These are phyloP conservation scores for Rhopalosiphum nymphaeae DNA, from an alignment of 2,888 invertebrate species.

Conservation along the genomic window DNA sequence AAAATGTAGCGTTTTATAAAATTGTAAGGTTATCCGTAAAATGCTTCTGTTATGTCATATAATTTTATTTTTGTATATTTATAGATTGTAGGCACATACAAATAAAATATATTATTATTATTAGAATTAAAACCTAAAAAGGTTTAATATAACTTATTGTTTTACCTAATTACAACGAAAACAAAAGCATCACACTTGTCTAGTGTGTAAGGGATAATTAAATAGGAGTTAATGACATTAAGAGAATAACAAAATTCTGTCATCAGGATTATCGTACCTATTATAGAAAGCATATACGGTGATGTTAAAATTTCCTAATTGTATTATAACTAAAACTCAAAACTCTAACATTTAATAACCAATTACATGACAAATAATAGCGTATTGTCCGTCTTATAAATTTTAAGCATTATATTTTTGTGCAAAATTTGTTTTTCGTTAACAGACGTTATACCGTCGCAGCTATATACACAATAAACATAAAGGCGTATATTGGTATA, in stretches of 20 bases:
- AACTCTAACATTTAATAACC: neutral
- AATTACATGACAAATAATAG: neutral
- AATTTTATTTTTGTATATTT: too few relatives aligned
- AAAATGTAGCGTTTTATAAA: neutral
- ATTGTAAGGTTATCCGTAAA: neutral
- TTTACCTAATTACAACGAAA: neutral
- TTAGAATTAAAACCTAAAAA: neutral
- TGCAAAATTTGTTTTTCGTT: neutral
- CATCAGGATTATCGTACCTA: too few relatives aligned
- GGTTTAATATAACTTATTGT: neutral
- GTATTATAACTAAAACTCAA: neutral
- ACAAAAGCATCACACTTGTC: neutral
- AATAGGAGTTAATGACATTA: too few relatives aligned
- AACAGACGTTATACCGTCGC: too few relatives aligned
- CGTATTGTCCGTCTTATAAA: neutral
- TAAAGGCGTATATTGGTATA: too few relatives aligned
- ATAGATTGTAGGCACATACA: too few relatives aligned
- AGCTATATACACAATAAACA: too few relatives aligned
- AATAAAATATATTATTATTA: too few relatives aligned
- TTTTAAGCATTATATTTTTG: neutral
- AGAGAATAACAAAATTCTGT: too few relatives aligned
- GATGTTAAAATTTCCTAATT: neutral
- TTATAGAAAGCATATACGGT: too few relatives aligned
- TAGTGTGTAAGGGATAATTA: too few relatives aligned
- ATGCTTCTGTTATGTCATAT: neutral